Evolutionary conservation across 1,140 invertebrate species (phyloP).

Genomic region (Drosophila teissieri): DNA sequence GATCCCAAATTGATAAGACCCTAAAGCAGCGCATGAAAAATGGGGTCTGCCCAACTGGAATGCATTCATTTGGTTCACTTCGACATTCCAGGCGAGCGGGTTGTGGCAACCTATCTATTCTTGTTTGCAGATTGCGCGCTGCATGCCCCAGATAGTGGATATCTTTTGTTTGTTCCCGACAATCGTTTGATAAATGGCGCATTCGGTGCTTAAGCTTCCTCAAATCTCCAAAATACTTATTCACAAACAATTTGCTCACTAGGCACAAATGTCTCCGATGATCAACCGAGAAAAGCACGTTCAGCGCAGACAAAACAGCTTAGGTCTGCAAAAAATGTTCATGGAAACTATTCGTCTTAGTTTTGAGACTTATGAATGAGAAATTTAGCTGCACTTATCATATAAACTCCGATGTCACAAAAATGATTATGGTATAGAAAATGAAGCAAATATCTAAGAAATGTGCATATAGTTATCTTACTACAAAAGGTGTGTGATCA

Average conservation of each 20-base stretch:
- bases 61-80: constrained; percentile 20
- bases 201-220: constrained; percentile 7
- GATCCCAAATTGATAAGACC: constrained; percentile 33
- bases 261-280: constrained; percentile 13
- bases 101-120: constrained; percentile 11
- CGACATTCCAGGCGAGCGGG: constrained; percentile 27
- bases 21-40: constrained; percentile 20
- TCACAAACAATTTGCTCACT: constrained; percentile 19
- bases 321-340: neutral
- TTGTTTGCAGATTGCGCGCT: constrained; percentile 33
- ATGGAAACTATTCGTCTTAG: too few relatives aligned
- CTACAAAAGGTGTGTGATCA: too few relatives aligned
- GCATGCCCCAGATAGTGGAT: constrained; percentile 27
- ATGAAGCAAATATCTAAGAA: too few relatives aligned
- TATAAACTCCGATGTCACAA: too few relatives aligned
- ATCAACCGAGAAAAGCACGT: constrained; percentile 36
- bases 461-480: too few relatives aligned
- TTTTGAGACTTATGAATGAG: too few relatives aligned
- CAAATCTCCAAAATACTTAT: constrained; percentile 38
- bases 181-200: constrained; percentile 23
- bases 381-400: too few relatives aligned
- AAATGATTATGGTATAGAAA: too few relatives aligned
- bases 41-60: constrained; percentile 16
- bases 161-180: constrained; percentile 13
- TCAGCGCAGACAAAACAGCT: constrained; percentile 18